These are phyloP conservation scores for Bufo bufo DNA, from an alignment of 2,113 vertebrate species.

Conservation along the genomic window DNA sequence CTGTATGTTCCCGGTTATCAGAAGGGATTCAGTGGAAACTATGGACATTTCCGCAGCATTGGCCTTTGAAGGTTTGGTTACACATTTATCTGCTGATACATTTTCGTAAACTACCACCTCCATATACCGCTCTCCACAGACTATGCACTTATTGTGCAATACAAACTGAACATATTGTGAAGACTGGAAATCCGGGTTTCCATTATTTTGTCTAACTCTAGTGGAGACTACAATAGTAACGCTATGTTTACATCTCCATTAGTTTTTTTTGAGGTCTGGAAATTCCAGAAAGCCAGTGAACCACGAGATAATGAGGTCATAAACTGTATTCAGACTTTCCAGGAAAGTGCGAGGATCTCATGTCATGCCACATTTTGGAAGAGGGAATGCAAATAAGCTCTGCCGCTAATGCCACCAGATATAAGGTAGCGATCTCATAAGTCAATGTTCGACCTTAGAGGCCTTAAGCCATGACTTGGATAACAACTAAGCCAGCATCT, in stretches of 20 bases:
- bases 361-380: no score
- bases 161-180: neutral
- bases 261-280: neutral
- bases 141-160: neutral
- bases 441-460: no score
- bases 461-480: no score
- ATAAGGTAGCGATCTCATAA: no score
- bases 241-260: neutral
- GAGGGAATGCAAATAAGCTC: no score
- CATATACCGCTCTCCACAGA: neutral
- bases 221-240: neutral
- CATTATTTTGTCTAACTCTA: neutral
- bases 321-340: slow-evolving; percentile 10
- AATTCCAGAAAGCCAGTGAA: slow-evolving; percentile 20
- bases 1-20: neutral
- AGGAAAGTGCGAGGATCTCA: neutral
- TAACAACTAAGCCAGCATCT: no score
- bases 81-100: neutral
- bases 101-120: neutral
- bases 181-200: neutral
- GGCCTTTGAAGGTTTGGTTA: neutral
- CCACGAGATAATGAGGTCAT: neutral
- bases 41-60: neutral
- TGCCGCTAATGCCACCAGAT: no score
- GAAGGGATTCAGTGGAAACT: neutral